Evolutionary conservation across 2,888 invertebrate genomes (phyloP).

Genomic region (Megalurothrips usitatus): DNA sequence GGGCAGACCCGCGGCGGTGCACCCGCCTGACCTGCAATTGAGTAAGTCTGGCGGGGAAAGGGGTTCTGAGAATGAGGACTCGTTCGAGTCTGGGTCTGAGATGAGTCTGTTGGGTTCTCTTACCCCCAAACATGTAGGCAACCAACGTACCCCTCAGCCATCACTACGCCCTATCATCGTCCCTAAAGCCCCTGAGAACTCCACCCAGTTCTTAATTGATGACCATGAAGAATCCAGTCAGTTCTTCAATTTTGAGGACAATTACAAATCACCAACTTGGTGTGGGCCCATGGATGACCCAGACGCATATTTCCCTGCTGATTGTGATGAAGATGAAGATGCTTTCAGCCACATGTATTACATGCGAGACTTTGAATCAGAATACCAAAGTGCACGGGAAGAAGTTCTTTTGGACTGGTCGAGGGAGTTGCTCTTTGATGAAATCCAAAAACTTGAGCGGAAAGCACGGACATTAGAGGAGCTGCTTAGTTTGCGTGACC

Average conservation of each 20-base stretch:
- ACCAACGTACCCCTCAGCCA: conserved; percentile 8
- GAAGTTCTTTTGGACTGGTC: not conserved
- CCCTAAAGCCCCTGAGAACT: conserved; percentile 9
- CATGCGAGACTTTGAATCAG: conserved; percentile 13
- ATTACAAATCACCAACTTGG: conserved; percentile 2
- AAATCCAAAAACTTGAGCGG: conserved; percentile 4
- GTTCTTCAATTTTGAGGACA: conserved; percentile 20
- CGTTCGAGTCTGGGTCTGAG: conserved; percentile 2
- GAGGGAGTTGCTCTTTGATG: not conserved
- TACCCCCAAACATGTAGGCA: conserved; percentile 18
- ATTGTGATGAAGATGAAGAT: conserved; percentile 2
- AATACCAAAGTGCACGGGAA: conserved; percentile 11
- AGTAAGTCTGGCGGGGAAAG: conserved; percentile 25
- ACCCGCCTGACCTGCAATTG: conserved; percentile 22
- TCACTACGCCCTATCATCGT: conserved; percentile 8
- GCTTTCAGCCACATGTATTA: conserved; percentile 19
- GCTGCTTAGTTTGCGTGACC: not conserved
- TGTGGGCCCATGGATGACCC: conserved; percentile 20
- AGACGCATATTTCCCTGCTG: not conserved
- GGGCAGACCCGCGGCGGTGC: conserved; percentile 17
- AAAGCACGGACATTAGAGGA: not conserved
- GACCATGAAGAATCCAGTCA: conserved; percentile 13
- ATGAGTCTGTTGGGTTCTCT: conserved; percentile 15
- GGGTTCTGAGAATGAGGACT: conserved; percentile 14
- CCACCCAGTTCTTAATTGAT: conserved; percentile 5